A percentile compares a stretch with the other conserved stretches of the same genome.
phyloP scores from a whole-genome alignment of 2,888 invertebrate species.

The Noctua janthe region DNA sequence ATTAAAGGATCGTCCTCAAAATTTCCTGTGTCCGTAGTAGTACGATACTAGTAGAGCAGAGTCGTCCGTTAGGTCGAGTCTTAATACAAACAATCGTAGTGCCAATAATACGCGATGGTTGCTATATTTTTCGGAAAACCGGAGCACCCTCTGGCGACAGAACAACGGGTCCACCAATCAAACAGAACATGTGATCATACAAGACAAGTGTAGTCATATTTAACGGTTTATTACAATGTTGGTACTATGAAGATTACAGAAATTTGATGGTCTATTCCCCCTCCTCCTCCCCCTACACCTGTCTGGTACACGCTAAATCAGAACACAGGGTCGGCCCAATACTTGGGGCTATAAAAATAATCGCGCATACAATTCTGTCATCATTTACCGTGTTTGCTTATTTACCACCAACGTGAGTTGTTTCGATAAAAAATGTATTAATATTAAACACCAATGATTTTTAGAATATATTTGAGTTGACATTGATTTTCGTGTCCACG shows the following conservation, averaged over 20 bases:
- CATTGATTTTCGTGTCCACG: constrained; percentile 66
- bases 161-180: background rate
- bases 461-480: constrained; percentile 61
- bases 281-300: too few relatives aligned
- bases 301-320: background rate
- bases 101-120: background rate
- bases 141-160: background rate
- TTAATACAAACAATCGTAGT: background rate
- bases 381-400: constrained; percentile 50
- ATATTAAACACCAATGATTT: constrained; percentile 63
- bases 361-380: constrained; percentile 35
- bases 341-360: constrained; percentile 15
- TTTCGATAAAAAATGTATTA: constrained; percentile 51
- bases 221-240: background rate
- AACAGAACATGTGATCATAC: too few relatives aligned
- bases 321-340: background rate
- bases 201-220: too few relatives aligned
- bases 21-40: background rate
- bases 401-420: constrained; percentile 58
- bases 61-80: background rate
- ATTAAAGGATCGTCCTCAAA: background rate
- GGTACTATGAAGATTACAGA: background rate
- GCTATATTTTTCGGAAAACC: background rate
- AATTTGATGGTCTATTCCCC: background rate
- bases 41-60: background rate